phyloP scores from a whole-genome alignment of 2,797 vertebrate genomes.

The Eleutherodactylus coqui region DNA sequence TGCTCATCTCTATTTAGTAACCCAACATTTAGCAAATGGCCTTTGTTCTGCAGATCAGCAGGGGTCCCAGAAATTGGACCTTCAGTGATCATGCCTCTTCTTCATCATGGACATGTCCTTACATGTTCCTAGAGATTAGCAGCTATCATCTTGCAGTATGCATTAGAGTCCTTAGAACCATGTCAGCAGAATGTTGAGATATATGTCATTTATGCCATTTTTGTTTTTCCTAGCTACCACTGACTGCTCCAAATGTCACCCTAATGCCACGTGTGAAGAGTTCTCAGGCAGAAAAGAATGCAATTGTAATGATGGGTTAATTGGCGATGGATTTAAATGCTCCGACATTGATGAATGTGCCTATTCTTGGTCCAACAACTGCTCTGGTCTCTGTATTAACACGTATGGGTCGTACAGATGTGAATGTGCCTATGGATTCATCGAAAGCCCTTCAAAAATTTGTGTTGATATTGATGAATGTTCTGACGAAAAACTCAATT shows the following conservation, averaged over 20 bases:
- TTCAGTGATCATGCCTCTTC: too few relatives aligned
- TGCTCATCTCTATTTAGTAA: too few relatives aligned
- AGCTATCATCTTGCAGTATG: not conserved
- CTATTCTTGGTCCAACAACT: constrained; percentile 41
- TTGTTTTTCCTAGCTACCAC: not conserved
- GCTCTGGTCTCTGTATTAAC: constrained; percentile 4
- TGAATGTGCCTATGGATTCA: constrained; percentile 25
- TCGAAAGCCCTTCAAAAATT: not conserved
- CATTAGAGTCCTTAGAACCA: not conserved
- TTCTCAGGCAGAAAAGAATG: constrained; percentile 62
- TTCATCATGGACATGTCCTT: not conserved
- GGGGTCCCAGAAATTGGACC: too few relatives aligned
- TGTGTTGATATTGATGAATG: constrained; percentile 73
- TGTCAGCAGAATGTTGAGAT: not conserved
- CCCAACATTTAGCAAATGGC: too few relatives aligned
- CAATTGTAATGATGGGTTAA: constrained; percentile 66
- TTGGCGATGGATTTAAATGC: constrained; percentile 37
- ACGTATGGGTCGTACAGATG: constrained; percentile 18
- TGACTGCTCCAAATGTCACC: constrained; percentile 49
- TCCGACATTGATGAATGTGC: constrained; percentile 51
- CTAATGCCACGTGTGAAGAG: constrained; percentile 55
- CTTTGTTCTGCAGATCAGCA: too few relatives aligned
- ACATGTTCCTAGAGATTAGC: not conserved
- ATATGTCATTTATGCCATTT: not conserved
- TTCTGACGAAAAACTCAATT: constrained; percentile 56